A percentile compares a stretch with the other conserved stretches of the same genome.
Evolutionary conservation across 1,140 invertebrate species (phyloP).

Genomic region (Scaptomyza hsui): DNA sequence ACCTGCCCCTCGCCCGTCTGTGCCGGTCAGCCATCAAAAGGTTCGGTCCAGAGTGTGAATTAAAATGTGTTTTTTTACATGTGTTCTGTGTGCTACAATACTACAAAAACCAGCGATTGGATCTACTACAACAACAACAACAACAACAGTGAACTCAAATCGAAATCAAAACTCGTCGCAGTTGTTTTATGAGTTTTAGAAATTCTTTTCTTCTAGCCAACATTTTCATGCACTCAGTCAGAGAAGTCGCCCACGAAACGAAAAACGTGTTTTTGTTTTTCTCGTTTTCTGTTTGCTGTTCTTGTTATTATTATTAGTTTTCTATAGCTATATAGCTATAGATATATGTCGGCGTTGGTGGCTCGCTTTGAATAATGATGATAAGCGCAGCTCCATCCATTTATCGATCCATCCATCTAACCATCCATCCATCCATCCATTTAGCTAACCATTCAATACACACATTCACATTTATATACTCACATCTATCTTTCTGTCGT

Average conservation of each 20-base stretch:
- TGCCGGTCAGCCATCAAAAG: constrained; percentile 25
- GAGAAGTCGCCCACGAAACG: constrained; percentile 51
- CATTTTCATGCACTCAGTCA: constrained; percentile 40
- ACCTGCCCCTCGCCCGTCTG: neutral
- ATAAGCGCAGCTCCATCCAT: constrained; percentile 56
- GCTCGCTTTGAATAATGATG: constrained; percentile 81
- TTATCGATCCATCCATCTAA: constrained; percentile 8
- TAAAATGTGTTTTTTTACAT: constrained; percentile 77
- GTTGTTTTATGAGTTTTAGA: constrained; percentile 75
- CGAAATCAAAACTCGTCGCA: constrained; percentile 75
- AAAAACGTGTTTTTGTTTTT: constrained; percentile 71
- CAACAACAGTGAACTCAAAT: constrained; percentile 28
- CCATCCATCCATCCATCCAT: constrained; percentile 2
- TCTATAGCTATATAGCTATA: constrained; percentile 53
- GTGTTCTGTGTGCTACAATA: constrained; percentile 35
- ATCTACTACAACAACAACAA: constrained; percentile 47
- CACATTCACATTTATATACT: neutral
- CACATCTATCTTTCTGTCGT: constrained; percentile 37
- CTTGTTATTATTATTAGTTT: constrained; percentile 79
- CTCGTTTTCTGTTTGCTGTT: constrained; percentile 72
- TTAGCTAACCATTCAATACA: constrained; percentile 6
- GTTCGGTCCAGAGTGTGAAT: constrained; percentile 69
- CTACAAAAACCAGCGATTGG: constrained; percentile 48
- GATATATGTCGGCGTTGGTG: constrained; percentile 70
- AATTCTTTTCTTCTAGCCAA: constrained; percentile 54